Conservation (phyloP, 2,797 vertebrate species). For the Microcaecilia unicolor region DNA sequence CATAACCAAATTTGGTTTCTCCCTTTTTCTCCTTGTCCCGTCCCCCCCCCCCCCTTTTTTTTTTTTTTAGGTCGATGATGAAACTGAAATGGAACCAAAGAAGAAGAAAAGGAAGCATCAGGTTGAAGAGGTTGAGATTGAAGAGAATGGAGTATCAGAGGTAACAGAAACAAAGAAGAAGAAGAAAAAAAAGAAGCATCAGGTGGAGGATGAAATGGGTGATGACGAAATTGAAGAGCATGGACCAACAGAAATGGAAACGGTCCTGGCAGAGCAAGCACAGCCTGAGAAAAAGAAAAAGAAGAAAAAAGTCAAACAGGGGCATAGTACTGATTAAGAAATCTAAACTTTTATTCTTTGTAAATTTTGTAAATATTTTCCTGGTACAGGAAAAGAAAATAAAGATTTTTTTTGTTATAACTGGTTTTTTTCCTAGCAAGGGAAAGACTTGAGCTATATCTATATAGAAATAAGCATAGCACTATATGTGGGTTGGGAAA, state of each 20-base stretch:
- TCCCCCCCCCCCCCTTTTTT: rapidly evolving
- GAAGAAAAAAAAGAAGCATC: slow-evolving; percentile 56
- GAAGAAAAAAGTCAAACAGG: slow-evolving; percentile 40
- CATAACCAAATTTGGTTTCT: too few relatives aligned
- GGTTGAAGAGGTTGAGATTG: slow-evolving; percentile 14
- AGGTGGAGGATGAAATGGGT: slow-evolving; percentile 29
- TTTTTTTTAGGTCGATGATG: slow-evolving; percentile 18
- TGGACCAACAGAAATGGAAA: slow-evolving; percentile 42
- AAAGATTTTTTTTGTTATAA: too few relatives aligned
- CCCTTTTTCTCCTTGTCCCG: neutral
- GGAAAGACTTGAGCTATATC: too few relatives aligned
- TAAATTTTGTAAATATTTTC: too few relatives aligned
- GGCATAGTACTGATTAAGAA: too few relatives aligned
- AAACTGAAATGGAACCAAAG: neutral
- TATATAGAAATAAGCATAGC: too few relatives aligned
- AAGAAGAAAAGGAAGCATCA: slow-evolving; percentile 28
- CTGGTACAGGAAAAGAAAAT: too few relatives aligned
- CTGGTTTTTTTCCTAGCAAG: too few relatives aligned
- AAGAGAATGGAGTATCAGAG: slow-evolving; percentile 2
- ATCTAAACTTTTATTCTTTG: too few relatives aligned
- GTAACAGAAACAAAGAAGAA: neutral
- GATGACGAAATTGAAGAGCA: slow-evolving; percentile 42
- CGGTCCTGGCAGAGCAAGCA: rapidly evolving
- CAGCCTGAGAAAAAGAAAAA: slow-evolving; percentile 47
- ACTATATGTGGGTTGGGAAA: too few relatives aligned